Conservation (phyloP, 53 echinoderm and acorn worm genomes). For the Paelopatides confundens region DNA sequence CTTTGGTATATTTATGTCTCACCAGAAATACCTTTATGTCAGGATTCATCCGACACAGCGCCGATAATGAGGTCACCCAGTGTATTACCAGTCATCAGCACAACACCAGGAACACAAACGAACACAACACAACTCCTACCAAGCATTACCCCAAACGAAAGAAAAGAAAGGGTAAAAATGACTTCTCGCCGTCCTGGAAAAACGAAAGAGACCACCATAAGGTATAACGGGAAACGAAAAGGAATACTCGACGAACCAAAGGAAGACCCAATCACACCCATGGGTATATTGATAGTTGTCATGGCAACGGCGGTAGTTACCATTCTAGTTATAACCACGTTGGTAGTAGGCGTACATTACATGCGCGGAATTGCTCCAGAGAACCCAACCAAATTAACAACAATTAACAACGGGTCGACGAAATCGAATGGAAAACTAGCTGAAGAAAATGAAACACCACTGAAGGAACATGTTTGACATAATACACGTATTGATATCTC, state of each 20-base stretch:
- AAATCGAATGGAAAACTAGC: background rate
- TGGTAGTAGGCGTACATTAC: conserved; percentile 24
- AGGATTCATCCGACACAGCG: background rate
- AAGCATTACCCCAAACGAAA: background rate
- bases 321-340: conserved; percentile 17
- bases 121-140: background rate
- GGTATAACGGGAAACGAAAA: background rate
- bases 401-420: background rate
- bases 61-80: background rate
- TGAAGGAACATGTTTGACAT: conserved; percentile 32
- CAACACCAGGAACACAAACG: background rate
- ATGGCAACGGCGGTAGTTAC: conserved; percentile 26
- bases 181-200: background rate
- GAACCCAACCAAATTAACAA: background rate
- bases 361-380: conserved; percentile 32
- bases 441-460: conserved; percentile 1
- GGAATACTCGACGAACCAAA: background rate
- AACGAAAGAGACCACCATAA: conserved; percentile 19
- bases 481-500: too few relatives aligned
- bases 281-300: conserved; percentile 12
- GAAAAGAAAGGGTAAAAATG: background rate
- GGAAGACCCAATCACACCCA: conserved; percentile 15
- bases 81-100: background rate
- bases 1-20: background rate
- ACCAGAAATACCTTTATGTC: background rate